Evolutionary conservation across 2,113 vertebrate species (phyloP), one percentile per base, ranked within the genome.

Genomic region (Jaculus jaculus): DNA sequence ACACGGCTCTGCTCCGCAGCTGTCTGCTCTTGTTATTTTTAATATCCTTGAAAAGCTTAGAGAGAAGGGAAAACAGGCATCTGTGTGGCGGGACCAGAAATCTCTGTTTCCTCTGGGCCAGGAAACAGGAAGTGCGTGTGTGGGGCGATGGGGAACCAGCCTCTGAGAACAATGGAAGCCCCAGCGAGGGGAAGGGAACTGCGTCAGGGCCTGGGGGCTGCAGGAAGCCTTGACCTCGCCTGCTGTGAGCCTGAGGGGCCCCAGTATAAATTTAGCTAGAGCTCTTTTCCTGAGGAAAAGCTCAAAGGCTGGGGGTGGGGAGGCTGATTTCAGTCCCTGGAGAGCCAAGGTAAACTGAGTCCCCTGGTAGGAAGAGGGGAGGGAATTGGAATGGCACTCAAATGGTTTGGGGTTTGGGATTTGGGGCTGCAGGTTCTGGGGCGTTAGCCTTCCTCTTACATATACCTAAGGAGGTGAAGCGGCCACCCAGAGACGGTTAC

Each of bases 111-210:
- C 99, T 98, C 96, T 97, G 13, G 0, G 94, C 93, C 98, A 99
- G 99, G 99, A 99, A 99, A 98, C 98, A 98, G 99, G 99, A 99
- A 99, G 98, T 97, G 98, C 98, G 98, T 99, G 99, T 94, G 68
- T 96, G 79, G 97, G 97, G 91, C 98, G 99, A 99, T 99, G 98
- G 98, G 96, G 98, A 95, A 96, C 94, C 94, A 58, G 98, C 97
- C 98, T 95, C 94, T 11, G n/a, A 98, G 98, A 99, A 99, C 99
- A 99, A 99, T 99, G 97, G 98, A 97, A 97, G 97, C 98, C 98
- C 98, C 98, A 97, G 95, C 80, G 96, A 98, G 91, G 96, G 99
- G 99, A 99, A 99, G 96, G 99, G 99, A 99, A 98, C 97, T 99
- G 98, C 99, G 99, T 99, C 99, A 99, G 98, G 97, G 98, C 97